phyloP scores from a whole-genome alignment of 2,888 invertebrate species.

The Apeira syringaria region DNA sequence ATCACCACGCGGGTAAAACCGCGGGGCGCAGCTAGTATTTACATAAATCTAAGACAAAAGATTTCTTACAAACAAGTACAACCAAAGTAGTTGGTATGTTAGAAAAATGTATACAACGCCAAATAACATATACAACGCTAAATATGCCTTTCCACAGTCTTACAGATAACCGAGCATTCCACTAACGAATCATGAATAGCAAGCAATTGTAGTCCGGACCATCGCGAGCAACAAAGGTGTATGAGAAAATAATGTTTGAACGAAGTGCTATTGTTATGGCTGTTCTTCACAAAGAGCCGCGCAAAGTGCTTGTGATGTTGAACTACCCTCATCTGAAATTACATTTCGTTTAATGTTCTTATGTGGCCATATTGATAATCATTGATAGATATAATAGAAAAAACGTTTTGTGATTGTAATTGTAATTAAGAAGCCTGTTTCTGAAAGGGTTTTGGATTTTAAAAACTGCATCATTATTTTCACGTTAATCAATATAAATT shows the following conservation, averaged over 20 bases:
- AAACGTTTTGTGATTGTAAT: no score
- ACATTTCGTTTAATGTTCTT: conserved; percentile 40
- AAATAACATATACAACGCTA: no score
- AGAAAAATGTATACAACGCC: conserved; percentile 7
- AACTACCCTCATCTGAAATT: conserved; percentile 43
- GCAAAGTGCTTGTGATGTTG: conserved; percentile 50
- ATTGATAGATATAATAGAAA: no score
- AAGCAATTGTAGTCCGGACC: conserved; percentile 50
- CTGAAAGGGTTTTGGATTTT: no score
- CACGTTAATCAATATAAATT: no score
- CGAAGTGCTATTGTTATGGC: conserved; percentile 58
- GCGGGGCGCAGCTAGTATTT: no score
- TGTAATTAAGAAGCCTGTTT: no score
- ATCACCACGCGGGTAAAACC: no score
- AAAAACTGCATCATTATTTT: no score
- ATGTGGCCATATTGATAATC: conserved; percentile 22
- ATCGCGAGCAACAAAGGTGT: conserved; percentile 50
- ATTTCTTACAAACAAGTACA: neutral
- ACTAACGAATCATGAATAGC: conserved; percentile 56
- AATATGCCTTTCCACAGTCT: conserved; percentile 10
- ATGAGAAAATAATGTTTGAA: conserved; percentile 61
- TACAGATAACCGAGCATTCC: conserved; percentile 30
- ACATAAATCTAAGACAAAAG: neutral
- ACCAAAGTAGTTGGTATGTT: neutral
- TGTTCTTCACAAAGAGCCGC: conserved; percentile 49